Conservation (phyloP, 2,888 invertebrate species). For the Noctua janthe region DNA sequence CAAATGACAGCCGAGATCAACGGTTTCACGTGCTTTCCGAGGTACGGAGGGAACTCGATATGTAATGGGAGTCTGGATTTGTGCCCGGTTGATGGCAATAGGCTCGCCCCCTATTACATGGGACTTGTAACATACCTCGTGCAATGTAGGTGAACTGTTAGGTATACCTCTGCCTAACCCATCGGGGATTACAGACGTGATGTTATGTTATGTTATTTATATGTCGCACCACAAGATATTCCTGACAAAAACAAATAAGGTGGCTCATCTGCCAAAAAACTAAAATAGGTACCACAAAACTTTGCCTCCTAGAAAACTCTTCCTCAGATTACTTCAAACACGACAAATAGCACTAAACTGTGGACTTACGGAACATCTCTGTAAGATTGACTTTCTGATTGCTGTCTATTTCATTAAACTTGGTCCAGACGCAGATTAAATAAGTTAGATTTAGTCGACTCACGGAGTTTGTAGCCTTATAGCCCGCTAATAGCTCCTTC, state of each 20-base stretch:
- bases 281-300: background rate
- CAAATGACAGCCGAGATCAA: no score
- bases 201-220: no score
- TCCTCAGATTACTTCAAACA: slow-evolving; percentile 1
- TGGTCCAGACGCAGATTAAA: slow-evolving; percentile 56
- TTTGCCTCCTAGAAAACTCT: background rate
- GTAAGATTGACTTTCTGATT: slow-evolving; percentile 65
- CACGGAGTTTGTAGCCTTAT: slow-evolving; percentile 31
- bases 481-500: slow-evolving; percentile 7
- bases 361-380: slow-evolving; percentile 9
- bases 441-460: slow-evolving; percentile 50
- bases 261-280: background rate
- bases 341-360: slow-evolving; percentile 26
- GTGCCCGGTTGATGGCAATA: no score
- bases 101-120: no score
- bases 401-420: slow-evolving; percentile 71
- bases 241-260: background rate
- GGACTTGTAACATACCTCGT: no score
- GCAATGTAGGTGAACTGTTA: no score
- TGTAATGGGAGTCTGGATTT: no score
- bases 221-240: background rate
- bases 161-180: no score
- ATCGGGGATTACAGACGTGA: no score
- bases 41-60: no score
- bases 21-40: no score